Evolutionary conservation across 1,140 invertebrate genomes (phyloP).

Genomic region (Cepaea nemoralis): DNA sequence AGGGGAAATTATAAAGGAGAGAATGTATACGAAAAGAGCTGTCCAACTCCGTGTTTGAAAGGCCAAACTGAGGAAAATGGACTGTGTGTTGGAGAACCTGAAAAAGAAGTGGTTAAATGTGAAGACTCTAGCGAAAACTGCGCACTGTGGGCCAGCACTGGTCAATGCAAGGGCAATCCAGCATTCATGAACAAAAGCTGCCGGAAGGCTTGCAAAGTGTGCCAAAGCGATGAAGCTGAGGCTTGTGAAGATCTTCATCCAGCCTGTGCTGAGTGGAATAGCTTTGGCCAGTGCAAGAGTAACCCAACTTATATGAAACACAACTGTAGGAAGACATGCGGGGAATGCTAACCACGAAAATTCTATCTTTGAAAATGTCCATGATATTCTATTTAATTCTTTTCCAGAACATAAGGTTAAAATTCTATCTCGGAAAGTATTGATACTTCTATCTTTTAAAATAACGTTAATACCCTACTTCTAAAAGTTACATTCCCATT

Average conservation of each 20-base stretch:
- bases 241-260: not conserved
- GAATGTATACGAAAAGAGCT: slow-evolving; percentile 5
- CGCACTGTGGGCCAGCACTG: not conserved
- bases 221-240: not conserved
- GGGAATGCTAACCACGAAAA: not conserved
- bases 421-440: no score
- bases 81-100: slow-evolving; percentile 7
- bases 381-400: no score
- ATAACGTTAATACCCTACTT: no score
- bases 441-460: no score
- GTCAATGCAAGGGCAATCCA: not conserved
- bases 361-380: no score
- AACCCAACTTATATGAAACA: slow-evolving; percentile 5
- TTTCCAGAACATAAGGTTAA: no score
- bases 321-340: slow-evolving; percentile 10
- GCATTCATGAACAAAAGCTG: slow-evolving; percentile 2
- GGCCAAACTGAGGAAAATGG: slow-evolving; percentile 23
- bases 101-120: not conserved
- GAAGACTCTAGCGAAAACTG: not conserved
- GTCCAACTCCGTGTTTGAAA: not conserved
- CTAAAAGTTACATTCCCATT: no score
- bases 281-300: not conserved
- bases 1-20: slow-evolving; percentile 37
- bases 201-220: not conserved
- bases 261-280: not conserved